phyloP scores from a whole-genome alignment of 64 coral and sea anemone genomes.

The Montipora sp. region DNA sequence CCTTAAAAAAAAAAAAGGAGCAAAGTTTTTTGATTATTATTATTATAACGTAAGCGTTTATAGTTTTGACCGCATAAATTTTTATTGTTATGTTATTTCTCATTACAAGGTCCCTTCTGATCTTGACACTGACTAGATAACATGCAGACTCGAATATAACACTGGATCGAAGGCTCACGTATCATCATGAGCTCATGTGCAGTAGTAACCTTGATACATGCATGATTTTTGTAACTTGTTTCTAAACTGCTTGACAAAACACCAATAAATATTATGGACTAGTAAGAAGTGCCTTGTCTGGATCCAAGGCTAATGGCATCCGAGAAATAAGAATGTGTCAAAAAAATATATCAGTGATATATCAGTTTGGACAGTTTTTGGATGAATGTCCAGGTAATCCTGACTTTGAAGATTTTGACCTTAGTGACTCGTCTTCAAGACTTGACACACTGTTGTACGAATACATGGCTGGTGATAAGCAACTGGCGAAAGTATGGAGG shows the following conservation, averaged over 20 bases:
- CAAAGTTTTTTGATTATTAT: neutral
- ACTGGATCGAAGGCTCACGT: too few relatives aligned
- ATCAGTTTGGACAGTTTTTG: neutral
- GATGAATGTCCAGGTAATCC: neutral
- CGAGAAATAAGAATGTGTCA: neutral
- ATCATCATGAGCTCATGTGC: too few relatives aligned
- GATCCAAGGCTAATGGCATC: neutral
- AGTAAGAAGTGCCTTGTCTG: neutral
- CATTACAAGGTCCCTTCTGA: neutral
- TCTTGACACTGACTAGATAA: too few relatives aligned
- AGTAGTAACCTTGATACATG: neutral
- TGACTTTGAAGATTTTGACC: neutral
- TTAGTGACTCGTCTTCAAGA: neutral
- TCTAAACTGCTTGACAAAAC: neutral
- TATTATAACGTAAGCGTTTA: neutral
- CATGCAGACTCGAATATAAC: too few relatives aligned
- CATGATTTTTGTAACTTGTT: too few relatives aligned
- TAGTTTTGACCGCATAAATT: neutral
- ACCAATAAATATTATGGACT: neutral
- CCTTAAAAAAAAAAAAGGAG: neutral
- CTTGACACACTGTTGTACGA: constrained; percentile 39
- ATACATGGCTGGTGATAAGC: constrained; percentile 40
- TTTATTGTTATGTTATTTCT: neutral
- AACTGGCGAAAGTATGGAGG: constrained; percentile 37
- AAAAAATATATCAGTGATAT: neutral